Base-by-base conservation (phyloP, 2,888 invertebrate species). In the Itoplectis maculator region DNA sequence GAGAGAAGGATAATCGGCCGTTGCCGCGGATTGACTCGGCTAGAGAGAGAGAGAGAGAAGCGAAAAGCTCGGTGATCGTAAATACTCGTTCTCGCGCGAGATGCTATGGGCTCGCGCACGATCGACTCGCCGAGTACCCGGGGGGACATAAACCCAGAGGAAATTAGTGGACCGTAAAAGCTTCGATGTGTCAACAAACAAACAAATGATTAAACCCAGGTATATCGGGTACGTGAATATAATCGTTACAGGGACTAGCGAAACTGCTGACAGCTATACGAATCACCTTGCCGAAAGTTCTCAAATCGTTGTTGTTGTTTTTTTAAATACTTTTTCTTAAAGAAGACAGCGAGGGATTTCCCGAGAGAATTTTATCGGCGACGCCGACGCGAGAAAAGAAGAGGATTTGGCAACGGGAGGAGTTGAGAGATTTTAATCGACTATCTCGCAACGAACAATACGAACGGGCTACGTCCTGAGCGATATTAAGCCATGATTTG, bases 371-470 rank as follows among this genome's bases (percentile, higher is more conserved):
- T 79, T 75, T 51, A 54, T 77, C 45, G 29, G 18, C n/a, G 65
- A 47, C 23, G 42, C 2, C 15, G 15, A 7, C 45, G 23, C 15
- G 56, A 20, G 45, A 20, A 15, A 8, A 7, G 20, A 35, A 42
- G 23, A 45, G 4, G 6, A 8, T 42, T 56, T 11, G 78, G 70
- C 61, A 45, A 45, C 18, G 13, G 65, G 51, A 59, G 47, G 35
- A 73, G 13, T 23, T n/a, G 45, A 68, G 51, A 69, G 6, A 81
- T 18, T 73, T 63, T 35, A 81, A 81, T 77, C 74, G 74, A 79
- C 56, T 11, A 20, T 20, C 15, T 61, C 45, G 40, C n/a, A 59
- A 68, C 35, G 56, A 65, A 11, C 47, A 23, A 47, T 51, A 20
- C 47, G 49, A 63, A 45, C 63, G 42, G 29, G 37, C 29, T 51